Evolutionary conservation across 2,113 vertebrate species (phyloP).

Genomic region (Thalassarche chlororhynchos): DNA sequence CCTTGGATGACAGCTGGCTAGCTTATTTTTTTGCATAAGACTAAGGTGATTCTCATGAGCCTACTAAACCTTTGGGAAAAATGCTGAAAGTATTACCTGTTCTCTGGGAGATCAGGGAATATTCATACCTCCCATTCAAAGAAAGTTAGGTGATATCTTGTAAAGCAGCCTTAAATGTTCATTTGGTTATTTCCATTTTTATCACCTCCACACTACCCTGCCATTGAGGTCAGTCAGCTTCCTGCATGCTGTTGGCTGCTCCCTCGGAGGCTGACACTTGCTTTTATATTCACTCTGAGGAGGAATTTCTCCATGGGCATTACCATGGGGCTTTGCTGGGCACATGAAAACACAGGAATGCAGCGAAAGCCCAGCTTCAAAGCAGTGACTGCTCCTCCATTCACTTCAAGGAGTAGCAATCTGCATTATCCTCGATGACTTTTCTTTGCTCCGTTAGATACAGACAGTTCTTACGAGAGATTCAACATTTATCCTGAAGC

Average conservation of each 20-base stretch:
- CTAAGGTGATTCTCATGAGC: not conserved
- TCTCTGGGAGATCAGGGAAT: not conserved
- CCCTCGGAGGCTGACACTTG: not conserved
- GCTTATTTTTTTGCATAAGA: not conserved
- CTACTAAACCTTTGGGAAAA: not conserved
- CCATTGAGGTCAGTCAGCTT: not conserved
- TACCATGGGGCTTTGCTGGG: not conserved
- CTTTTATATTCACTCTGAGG: not conserved
- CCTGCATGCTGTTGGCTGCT: not conserved
- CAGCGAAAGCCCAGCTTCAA: not conserved
- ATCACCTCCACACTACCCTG: not conserved
- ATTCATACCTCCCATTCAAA: not conserved
- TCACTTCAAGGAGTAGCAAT: not conserved
- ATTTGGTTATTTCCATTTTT: not conserved
- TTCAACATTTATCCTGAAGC: not conserved
- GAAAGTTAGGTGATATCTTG: not conserved
- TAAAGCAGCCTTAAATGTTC: not conserved
- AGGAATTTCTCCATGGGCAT: not conserved
- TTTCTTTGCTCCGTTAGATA: not conserved
- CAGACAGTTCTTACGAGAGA: not conserved
- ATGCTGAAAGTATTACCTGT: not conserved
- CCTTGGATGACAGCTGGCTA: not conserved
- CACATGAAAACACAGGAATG: not conserved
- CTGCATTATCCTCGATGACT: not conserved
- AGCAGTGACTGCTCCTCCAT: not conserved